Evolutionary conservation across 2,113 vertebrate species (phyloP).

Genomic region (Butorides virescens): DNA sequence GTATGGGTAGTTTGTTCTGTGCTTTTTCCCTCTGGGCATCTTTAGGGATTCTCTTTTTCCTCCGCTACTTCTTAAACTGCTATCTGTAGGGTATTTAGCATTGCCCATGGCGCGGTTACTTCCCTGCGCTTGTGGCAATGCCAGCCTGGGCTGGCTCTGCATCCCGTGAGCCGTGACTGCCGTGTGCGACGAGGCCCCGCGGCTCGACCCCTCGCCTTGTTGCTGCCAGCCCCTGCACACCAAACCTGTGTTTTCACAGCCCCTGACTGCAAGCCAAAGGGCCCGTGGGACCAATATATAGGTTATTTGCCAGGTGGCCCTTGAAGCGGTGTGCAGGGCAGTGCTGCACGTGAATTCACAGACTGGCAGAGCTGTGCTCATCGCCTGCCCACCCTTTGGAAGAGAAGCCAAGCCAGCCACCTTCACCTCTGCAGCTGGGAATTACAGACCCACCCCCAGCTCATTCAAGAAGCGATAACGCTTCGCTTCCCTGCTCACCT

Average conservation of each 20-base stretch:
- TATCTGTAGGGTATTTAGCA: rapidly evolving
- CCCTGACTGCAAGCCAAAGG: too few relatives aligned
- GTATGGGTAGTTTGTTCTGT: background rate
- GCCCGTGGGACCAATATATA: rapidly evolving
- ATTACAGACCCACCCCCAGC: background rate
- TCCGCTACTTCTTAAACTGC: rapidly evolving
- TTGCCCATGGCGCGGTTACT: rapidly evolving
- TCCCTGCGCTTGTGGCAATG: rapidly evolving
- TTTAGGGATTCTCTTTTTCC: background rate
- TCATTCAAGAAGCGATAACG: rapidly evolving
- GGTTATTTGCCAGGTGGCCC: background rate
- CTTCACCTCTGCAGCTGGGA: background rate
- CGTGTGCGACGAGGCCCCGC: rapidly evolving
- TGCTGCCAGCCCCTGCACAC: background rate
- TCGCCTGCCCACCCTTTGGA: background rate
- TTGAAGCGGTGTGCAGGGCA: rapidly evolving
- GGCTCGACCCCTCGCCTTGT: rapidly evolving
- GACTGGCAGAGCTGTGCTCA: rapidly evolving
- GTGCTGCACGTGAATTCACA: rapidly evolving
- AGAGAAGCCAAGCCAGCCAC: background rate
- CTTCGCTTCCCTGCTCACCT: rapidly evolving
- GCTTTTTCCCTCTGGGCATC: background rate
- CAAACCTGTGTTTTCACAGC: background rate
- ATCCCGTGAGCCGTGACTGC: rapidly evolving
- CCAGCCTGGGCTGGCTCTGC: rapidly evolving